These are phyloP conservation scores for Octodonta nipae DNA, from an alignment of 2,888 invertebrate species.

Conservation along the genomic window DNA sequence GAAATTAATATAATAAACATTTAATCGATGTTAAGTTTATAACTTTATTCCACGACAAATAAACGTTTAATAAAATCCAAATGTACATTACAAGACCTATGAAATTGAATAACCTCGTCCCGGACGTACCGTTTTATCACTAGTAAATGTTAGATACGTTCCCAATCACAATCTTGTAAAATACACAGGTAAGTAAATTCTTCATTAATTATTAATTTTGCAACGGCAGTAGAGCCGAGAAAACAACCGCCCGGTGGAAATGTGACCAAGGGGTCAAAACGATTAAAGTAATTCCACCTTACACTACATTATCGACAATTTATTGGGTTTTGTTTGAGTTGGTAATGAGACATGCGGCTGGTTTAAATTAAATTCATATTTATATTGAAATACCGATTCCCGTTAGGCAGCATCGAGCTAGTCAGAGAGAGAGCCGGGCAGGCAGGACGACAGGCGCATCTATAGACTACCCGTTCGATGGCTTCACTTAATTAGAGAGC, in stretches of 20 bases:
- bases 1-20: no score
- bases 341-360: slow-evolving; percentile 22
- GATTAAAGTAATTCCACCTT: slow-evolving; percentile 14
- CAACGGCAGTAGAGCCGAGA: slow-evolving; percentile 4
- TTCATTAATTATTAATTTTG: slow-evolving; percentile 6
- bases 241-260: slow-evolving; percentile 11
- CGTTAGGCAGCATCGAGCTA: slow-evolving; percentile 27
- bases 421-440: slow-evolving; percentile 19
- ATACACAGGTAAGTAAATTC: no score
- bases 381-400: slow-evolving; percentile 26
- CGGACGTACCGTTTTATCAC: no score
- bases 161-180: no score
- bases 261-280: slow-evolving; percentile 12
- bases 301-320: slow-evolving; percentile 13
- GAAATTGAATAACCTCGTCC: no score
- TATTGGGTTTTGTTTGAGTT: slow-evolving; percentile 16
- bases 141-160: no score
- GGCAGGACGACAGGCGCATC: no score
- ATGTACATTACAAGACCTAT: no score
- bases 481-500: slow-evolving; percentile 28
- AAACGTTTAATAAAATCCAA: no score
- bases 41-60: no score
- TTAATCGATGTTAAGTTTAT: no score
- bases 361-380: slow-evolving; percentile 29
- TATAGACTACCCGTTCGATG: slow-evolving; percentile 20